phyloP scores from a whole-genome alignment of 2,797 vertebrate genomes.

The Odontamblyopus rebecca region DNA sequence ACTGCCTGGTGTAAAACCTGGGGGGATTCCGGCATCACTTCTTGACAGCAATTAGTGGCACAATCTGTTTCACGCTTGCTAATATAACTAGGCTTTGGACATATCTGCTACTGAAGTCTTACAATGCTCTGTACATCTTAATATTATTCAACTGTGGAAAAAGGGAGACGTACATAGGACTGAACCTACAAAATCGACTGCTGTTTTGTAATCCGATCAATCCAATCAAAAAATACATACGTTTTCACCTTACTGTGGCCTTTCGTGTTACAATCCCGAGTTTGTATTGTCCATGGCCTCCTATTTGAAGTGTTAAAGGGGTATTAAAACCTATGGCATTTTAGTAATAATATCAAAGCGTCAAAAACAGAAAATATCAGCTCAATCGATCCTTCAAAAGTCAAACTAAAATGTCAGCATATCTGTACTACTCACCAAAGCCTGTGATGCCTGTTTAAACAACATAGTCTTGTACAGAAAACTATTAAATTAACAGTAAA shows the following conservation, averaged over 20 bases:
- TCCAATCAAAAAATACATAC: slow-evolving; percentile 74
- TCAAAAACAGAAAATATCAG: slow-evolving; percentile 32
- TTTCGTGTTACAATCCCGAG: slow-evolving; percentile 87
- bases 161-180: slow-evolving; percentile 61
- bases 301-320: slow-evolving; percentile 69
- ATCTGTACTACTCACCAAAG: slow-evolving; percentile 87
- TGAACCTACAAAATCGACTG: slow-evolving; percentile 64
- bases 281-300: slow-evolving; percentile 78
- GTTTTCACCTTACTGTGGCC: slow-evolving; percentile 93
- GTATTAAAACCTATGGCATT: slow-evolving; percentile 72
- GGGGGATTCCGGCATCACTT: slow-evolving; percentile 74
- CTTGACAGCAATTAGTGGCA: slow-evolving; percentile 80
- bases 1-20: slow-evolving; percentile 65
- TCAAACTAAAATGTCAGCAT: slow-evolving; percentile 60
- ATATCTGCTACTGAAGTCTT: slow-evolving; percentile 70
- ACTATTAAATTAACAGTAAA: slow-evolving; percentile 65
- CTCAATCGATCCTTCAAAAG: slow-evolving; percentile 38
- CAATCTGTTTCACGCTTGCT: slow-evolving; percentile 76
- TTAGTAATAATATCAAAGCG: slow-evolving; percentile 51
- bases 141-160: slow-evolving; percentile 73
- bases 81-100: slow-evolving; percentile 72
- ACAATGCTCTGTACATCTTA: slow-evolving; percentile 72
- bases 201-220: slow-evolving; percentile 64
- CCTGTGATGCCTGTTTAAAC: slow-evolving; percentile 88
- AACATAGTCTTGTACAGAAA: slow-evolving; percentile 80